A percentile compares a stretch with the other conserved stretches of the same genome.
Conservation (phyloP, 2,888 invertebrate species). For the Cinara cedri region DNA sequence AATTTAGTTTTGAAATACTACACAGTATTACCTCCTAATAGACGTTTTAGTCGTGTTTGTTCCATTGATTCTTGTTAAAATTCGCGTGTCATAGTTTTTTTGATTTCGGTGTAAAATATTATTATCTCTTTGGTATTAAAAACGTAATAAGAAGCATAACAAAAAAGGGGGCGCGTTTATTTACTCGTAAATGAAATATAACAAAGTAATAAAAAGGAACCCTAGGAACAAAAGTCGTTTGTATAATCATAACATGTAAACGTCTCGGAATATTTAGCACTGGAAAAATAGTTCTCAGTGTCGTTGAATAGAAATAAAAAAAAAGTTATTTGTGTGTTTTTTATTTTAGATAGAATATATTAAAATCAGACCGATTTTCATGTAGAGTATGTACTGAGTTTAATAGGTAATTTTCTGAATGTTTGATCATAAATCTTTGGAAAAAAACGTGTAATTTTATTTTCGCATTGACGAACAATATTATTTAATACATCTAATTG, state of each 20-base stretch:
- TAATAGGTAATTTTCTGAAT: no score
- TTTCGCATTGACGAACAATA: no score
- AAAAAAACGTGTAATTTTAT: no score
- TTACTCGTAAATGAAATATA: background rate
- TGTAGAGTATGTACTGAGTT: background rate
- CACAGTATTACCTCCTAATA: no score
- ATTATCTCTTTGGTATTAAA: background rate
- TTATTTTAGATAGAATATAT: background rate
- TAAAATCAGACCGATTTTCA: background rate
- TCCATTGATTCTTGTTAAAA: no score
- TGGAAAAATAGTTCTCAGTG: background rate
- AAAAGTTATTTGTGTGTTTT: slow-evolving; percentile 19
- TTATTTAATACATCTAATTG: no score
- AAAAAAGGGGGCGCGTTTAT: background rate
- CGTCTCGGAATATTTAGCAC: background rate
- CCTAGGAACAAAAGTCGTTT: background rate
- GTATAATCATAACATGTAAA: slow-evolving; percentile 29
- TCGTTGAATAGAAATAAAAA: slow-evolving; percentile 21
- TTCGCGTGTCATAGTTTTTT: background rate
- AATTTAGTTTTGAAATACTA: no score
- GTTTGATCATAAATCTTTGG: no score
- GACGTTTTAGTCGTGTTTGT: no score
- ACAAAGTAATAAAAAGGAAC: background rate
- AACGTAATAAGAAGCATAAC: background rate
- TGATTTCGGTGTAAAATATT: background rate